phyloP scores from a whole-genome alignment of 1,140 invertebrate genomes.

The Plutomurus gul region DNA sequence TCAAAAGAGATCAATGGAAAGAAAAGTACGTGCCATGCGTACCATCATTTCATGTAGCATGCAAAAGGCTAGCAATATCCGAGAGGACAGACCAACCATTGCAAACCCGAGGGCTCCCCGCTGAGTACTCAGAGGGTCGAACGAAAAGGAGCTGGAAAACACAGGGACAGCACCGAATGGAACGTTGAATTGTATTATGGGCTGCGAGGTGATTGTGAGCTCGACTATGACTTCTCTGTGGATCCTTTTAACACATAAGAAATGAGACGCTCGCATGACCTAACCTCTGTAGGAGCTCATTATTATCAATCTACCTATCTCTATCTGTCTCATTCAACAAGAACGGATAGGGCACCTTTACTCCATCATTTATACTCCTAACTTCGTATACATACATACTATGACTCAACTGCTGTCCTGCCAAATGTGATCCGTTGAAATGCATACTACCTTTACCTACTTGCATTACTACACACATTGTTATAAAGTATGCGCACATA shows the following conservation, averaged over 20 bases:
- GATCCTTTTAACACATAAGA: neutral
- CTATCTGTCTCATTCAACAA: neutral
- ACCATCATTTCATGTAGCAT: slow-evolving; percentile 20
- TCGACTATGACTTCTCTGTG: slow-evolving; percentile 1
- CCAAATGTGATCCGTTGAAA: too few species aligned
- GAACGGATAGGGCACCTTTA: neutral
- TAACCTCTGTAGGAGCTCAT: slow-evolving; percentile 8
- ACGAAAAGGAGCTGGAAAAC: slow-evolving; percentile 35
- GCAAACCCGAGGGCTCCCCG: slow-evolving; percentile 18
- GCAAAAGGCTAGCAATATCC: slow-evolving; percentile 1
- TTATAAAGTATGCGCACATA: too few species aligned
- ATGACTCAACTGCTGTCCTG: too few species aligned
- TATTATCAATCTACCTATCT: slow-evolving; percentile 28
- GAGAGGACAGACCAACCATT: neutral
- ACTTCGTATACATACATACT: neutral
- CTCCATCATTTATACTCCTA: neutral
- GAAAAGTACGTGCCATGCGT: slow-evolving; percentile 31
- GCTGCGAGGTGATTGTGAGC: neutral
- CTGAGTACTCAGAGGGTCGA: slow-evolving; percentile 32
- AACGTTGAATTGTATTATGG: slow-evolving; percentile 1
- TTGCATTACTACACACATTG: too few species aligned
- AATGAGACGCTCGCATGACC: slow-evolving; percentile 32
- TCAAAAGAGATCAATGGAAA: slow-evolving; percentile 46
- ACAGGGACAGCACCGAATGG: neutral
- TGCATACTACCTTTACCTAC: too few species aligned